Conservation (phyloP, 2,888 invertebrate species). For the Phasia obesa region DNA sequence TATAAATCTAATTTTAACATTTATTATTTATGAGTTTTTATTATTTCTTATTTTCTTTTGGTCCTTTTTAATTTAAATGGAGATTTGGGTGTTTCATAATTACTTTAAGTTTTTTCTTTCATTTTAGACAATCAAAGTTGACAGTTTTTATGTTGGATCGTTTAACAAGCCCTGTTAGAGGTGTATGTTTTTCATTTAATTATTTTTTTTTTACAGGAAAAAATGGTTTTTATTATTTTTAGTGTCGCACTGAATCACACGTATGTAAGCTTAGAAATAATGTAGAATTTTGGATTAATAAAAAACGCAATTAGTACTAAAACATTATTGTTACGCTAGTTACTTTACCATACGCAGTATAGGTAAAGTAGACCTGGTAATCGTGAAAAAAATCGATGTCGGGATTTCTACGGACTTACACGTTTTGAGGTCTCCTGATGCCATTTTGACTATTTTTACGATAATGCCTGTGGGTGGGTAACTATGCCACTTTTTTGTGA, state of each 20-base stretch:
- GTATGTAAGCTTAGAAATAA: not conserved
- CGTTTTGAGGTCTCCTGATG: no score
- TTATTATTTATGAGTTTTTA: constrained; percentile 69
- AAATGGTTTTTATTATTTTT: not conserved
- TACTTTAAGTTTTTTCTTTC: constrained; percentile 15
- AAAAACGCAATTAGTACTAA: no score
- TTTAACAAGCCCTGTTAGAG: constrained; percentile 67
- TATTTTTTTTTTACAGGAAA: not conserved
- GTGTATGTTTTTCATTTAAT: constrained; percentile 20
- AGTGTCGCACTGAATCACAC: not conserved
- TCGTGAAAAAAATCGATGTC: no score
- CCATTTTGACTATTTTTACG: no score
- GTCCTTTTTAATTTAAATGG: constrained; percentile 44
- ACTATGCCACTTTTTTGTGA: no score
- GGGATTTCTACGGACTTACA: no score
- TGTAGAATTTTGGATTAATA: not conserved
- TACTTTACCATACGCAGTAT: no score
- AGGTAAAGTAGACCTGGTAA: no score
- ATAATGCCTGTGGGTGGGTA: no score
- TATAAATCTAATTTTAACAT: constrained; percentile 70
- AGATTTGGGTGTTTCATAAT: constrained; percentile 57
- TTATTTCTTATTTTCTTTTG: constrained; percentile 26
- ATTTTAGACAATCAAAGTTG: constrained; percentile 47
- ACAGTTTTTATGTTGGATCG: constrained; percentile 59
- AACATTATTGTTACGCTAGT: no score